phyloP scores from a whole-genome alignment of 2,888 invertebrate genomes.

The Parapristionchus giblindavisi region DNA sequence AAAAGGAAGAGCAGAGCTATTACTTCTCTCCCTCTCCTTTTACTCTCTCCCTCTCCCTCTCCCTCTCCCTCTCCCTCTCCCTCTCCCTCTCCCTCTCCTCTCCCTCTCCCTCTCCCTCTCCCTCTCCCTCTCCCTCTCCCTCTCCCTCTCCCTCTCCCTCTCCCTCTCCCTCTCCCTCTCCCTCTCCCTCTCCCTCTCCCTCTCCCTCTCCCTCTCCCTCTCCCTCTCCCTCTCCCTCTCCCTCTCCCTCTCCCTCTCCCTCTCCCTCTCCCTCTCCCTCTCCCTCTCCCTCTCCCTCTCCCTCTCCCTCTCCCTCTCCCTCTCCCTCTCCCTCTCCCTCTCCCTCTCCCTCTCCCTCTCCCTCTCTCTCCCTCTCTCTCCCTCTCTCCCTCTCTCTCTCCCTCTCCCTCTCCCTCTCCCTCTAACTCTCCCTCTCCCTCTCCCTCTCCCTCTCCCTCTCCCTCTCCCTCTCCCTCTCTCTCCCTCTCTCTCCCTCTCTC shows the following conservation, averaged over 20 bases:
- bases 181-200: not conserved
- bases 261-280: not conserved
- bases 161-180: not conserved
- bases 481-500: not conserved
- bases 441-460: not conserved
- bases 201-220: not conserved
- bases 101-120: no score
- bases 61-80: no score
- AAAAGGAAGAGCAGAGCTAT: no score
- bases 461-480: not conserved
- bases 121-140: not conserved
- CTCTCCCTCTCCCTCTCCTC: no score
- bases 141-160: not conserved
- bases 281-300: not conserved
- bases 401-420: slow-evolving; percentile 2
- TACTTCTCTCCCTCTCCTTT: no score
- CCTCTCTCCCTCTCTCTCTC: not conserved
- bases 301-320: no score
- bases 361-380: not conserved
- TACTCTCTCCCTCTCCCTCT: no score
- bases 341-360: not conserved
- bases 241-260: not conserved
- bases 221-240: not conserved
- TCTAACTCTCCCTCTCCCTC: no score
- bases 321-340: not conserved